These are phyloP conservation scores for Habrosyne pyritoides DNA, from an alignment of 2,888 invertebrate genomes.

Conservation along the genomic window DNA sequence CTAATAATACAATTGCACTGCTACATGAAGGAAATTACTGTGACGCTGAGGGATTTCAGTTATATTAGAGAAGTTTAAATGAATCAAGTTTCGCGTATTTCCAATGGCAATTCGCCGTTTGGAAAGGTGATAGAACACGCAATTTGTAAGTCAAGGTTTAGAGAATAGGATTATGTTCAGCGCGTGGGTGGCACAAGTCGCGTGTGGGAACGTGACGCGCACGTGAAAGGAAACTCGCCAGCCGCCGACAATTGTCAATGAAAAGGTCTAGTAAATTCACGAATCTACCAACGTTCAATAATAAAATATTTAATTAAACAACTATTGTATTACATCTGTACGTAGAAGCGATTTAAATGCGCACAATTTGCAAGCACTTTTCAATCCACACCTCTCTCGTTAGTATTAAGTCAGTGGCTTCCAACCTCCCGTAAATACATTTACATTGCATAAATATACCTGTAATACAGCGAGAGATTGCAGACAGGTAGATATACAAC, in stretches of 20 bases:
- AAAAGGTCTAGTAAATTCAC: not conserved
- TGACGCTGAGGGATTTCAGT: not conserved
- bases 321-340: too few species aligned
- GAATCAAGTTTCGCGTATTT: not conserved
- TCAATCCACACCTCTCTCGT: not conserved
- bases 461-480: slow-evolving; percentile 6
- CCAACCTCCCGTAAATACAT: not conserved
- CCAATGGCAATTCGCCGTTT: not conserved
- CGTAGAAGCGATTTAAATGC: too few species aligned
- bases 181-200: slow-evolving; percentile 6
- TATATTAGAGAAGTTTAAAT: not conserved
- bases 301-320: not conserved
- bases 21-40: not conserved
- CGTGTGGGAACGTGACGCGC: slow-evolving; percentile 2
- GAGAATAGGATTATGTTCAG: slow-evolving; percentile 7
- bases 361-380: not conserved
- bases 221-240: not conserved
- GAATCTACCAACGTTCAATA: not conserved
- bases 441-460: not conserved
- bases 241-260: slow-evolving; percentile 1
- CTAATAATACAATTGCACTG: not conserved
- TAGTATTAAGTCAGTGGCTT: not conserved
- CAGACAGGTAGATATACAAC: slow-evolving; percentile 4
- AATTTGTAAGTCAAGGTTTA: slow-evolving; percentile 2
- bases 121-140: not conserved